Base-by-base conservation (phyloP, 2,888 invertebrate genomes). In the Neocrepidodera transversa region DNA sequence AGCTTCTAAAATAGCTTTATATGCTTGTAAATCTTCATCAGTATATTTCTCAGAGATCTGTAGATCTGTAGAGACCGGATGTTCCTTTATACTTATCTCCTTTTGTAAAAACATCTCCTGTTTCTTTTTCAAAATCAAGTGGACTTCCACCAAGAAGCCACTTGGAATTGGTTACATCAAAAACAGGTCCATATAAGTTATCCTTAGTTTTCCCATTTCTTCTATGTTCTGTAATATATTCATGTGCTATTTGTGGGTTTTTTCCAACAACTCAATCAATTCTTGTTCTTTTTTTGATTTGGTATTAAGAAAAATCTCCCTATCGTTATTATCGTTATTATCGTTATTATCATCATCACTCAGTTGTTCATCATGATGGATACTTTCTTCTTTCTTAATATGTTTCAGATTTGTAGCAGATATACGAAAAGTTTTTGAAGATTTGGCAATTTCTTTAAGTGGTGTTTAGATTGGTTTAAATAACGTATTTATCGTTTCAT, bases 1-100 rank as follows among this genome's bases (percentile, higher is more conserved):
- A 18, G 36, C 13, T 11, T 51, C 38, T 16, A 35, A 38, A 23
- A 51, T 38, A 14, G 17, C n/a, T 35, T 50, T 32, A 16, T 51
- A 51, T 8, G 3, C 13, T 2, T 51, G n/a, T 11, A 51, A 23
- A 51, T 51, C 38, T n/a, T 38, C 26, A 14, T 6, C 1, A 40
- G 11, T 38, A 17, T 38, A 40, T n/a, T 51, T 38, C 23, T 40
- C 18, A 14, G 51, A 20, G 3, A 16, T 10, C 3, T 14, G 8
- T 38, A 2, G 13, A 10, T 10, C 13, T 8, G 6, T 48, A 30
- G 8, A 48, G 10, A 11, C 48, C 48, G 5, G 48, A 32, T 10
- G 48, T 48, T 13, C 48, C 32, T 38, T 17, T 38, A 13, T 11
- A 5, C 13, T 13, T 5, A 13, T 38, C 2, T 5, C 10, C 14